Evolutionary conservation across 2,797 vertebrate species (phyloP).

Genomic region (Anguilla obscura): DNA sequence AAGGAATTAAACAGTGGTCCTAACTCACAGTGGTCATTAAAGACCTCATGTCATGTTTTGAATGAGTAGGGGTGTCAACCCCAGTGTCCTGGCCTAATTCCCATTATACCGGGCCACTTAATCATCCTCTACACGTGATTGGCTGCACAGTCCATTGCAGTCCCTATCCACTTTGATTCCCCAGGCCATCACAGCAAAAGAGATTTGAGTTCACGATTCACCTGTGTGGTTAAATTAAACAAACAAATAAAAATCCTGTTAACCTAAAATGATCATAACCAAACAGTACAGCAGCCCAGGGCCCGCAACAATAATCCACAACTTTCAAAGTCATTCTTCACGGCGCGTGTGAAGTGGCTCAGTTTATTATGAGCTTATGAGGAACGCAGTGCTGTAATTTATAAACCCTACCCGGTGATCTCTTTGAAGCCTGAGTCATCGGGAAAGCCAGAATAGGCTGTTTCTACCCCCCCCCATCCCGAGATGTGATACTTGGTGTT

Average conservation of each 20-base stretch:
- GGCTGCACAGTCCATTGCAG: too few species aligned
- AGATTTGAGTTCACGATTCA: too few species aligned
- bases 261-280: neutral
- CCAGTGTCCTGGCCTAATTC: too few species aligned
- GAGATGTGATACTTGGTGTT: neutral
- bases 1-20: too few species aligned
- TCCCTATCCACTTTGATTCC: too few species aligned
- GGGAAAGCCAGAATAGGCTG: neutral
- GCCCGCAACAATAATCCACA: neutral
- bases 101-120: too few species aligned
- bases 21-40: too few species aligned
- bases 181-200: neutral
- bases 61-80: too few species aligned
- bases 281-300: neutral
- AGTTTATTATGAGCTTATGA: neutral
- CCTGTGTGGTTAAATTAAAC: too few species aligned
- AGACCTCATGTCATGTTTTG: too few species aligned
- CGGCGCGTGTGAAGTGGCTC: neutral
- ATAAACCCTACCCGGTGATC: neutral
- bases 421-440: slow-evolving; percentile 16
- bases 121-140: too few species aligned
- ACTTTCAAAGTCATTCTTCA: neutral
- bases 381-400: neutral
- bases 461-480: neutral
- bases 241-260: neutral